phyloP scores from a whole-genome alignment of 1,140 invertebrate species.

The Mycetomoellerius zeteki region DNA sequence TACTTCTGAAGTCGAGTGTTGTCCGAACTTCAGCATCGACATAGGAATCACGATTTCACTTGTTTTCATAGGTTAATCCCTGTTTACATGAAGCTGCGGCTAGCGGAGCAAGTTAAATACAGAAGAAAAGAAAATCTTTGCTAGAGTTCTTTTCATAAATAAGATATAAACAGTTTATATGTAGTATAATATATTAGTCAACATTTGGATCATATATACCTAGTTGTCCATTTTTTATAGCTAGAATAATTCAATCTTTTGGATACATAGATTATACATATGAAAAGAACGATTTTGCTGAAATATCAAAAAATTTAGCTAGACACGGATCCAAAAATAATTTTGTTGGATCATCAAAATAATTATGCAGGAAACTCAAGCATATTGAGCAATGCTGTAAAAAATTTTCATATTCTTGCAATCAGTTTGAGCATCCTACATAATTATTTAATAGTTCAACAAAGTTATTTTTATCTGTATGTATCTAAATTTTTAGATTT shows the following conservation, averaged over 20 bases:
- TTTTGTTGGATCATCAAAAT: no score
- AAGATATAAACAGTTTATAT: background rate
- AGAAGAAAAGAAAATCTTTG: constrained; percentile 28
- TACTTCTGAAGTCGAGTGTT: constrained; percentile 63
- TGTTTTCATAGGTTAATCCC: constrained; percentile 63
- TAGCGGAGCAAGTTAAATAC: background rate
- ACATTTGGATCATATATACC: background rate
- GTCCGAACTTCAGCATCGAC: constrained; percentile 67
- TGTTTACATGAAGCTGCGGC: constrained; percentile 14
- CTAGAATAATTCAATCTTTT: background rate
- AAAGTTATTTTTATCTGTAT: no score
- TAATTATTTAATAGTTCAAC: no score
- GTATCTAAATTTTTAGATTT: no score
- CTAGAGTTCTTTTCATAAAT: background rate
- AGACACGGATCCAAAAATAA: no score
- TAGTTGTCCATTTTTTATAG: background rate
- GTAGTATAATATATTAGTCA: background rate
- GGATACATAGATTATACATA: background rate
- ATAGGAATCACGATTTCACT: constrained; percentile 62
- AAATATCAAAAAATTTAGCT: no score
- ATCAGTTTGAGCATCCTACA: no score
- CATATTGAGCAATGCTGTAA: no score
- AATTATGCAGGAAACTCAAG: no score
- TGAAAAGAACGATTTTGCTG: no score
- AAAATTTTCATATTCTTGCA: no score